A percentile compares a stretch with the other conserved stretches of the same genome.
These are phyloP conservation scores for Peucedramus taeniatus DNA, from an alignment of 2,113 vertebrate genomes.

Conservation along the genomic window DNA sequence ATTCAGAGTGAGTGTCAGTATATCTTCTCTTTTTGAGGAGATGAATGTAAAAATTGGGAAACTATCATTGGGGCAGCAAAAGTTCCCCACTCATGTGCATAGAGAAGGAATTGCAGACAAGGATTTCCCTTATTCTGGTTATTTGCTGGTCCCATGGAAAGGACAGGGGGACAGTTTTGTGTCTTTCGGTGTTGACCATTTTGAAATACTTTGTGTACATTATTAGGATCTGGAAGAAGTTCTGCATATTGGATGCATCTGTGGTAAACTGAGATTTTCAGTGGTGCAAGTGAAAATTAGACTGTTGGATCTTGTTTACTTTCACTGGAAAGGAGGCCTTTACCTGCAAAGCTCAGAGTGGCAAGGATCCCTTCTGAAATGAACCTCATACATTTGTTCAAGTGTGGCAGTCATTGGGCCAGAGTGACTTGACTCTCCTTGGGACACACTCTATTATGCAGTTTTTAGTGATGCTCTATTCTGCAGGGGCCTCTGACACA, in stretches of 20 bases:
- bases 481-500: too few relatives aligned
- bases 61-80: background rate
- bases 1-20: background rate
- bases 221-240: background rate
- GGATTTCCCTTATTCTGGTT: background rate
- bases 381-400: rapidly evolving
- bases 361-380: background rate
- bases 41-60: background rate
- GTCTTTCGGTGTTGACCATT: background rate
- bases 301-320: background rate
- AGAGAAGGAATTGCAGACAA: background rate
- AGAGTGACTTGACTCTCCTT: background rate
- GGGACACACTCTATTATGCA: background rate
- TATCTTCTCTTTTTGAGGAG: background rate
- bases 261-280: background rate
- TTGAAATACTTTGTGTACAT: background rate
- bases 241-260: background rate
- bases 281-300: background rate
- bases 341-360: background rate
- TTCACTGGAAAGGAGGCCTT: background rate
- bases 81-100: background rate
- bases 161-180: background rate
- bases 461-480: background rate
- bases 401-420: background rate
- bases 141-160: background rate